These are phyloP conservation scores for Pristionchus pacificus DNA, from an alignment of 1,140 invertebrate genomes.

Conservation along the genomic window DNA sequence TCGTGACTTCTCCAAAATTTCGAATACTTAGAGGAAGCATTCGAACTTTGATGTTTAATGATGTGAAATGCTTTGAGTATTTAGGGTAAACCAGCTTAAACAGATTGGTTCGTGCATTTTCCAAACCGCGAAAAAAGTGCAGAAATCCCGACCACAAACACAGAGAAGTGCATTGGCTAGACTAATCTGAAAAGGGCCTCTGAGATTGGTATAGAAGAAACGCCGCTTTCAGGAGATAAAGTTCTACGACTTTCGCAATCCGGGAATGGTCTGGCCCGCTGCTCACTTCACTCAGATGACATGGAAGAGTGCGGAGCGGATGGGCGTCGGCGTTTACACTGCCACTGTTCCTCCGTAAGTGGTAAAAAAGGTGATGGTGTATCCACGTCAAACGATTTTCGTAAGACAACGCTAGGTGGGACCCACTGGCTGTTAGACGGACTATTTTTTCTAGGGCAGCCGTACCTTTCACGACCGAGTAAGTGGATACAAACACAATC, in stretches of 20 bases:
- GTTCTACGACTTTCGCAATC: constrained; percentile 16
- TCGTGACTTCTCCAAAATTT: no score
- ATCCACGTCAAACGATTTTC: no score
- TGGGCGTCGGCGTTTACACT: constrained; percentile 6
- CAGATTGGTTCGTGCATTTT: neutral
- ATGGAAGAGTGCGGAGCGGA: constrained; percentile 11
- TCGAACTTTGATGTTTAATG: no score
- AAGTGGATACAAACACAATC: no score
- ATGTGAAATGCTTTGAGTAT: no score
- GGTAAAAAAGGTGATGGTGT: neutral
- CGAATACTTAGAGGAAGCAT: no score
- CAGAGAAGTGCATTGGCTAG: neutral
- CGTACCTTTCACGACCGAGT: no score
- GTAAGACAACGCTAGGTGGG: neutral
- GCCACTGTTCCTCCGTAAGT: neutral
- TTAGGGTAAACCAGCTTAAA: no score
- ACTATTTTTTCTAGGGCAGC: neutral
- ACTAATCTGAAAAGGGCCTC: no score
- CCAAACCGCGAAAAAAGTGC: neutral
- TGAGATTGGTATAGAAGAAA: no score
- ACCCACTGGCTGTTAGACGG: constrained; percentile 8
- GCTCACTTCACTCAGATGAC: constrained; percentile 22
- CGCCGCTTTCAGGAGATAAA: constrained; percentile 3
- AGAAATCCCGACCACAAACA: neutral
- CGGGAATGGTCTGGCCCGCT: constrained; percentile 12